Evolutionary conservation across 2,797 vertebrate species (phyloP).

Genomic region (Mormyrus hasselquistii): DNA sequence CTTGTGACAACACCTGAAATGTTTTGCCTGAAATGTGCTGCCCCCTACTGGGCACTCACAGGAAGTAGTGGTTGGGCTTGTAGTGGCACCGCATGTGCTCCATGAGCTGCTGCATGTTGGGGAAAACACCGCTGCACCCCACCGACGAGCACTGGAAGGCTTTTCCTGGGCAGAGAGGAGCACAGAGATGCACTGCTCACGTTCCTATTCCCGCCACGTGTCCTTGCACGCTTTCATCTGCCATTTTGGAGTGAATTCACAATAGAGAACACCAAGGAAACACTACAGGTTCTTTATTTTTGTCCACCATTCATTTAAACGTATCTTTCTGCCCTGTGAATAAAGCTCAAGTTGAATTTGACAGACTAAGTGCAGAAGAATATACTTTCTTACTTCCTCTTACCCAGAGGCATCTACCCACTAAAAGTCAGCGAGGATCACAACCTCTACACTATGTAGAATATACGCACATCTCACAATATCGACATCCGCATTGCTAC

Average conservation of each 20-base stretch:
- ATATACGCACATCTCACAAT: neutral
- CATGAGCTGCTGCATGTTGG: slow-evolving; percentile 89
- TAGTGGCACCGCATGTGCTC: slow-evolving; percentile 83
- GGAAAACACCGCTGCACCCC: slow-evolving; percentile 72
- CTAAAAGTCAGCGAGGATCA: neutral
- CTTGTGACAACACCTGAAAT: neutral
- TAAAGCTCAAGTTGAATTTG: neutral
- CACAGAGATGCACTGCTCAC: neutral
- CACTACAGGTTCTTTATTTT: neutral
- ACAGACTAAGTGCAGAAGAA: neutral
- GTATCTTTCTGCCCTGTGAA: neutral
- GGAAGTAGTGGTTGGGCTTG: slow-evolving; percentile 89
- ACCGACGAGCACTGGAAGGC: slow-evolving; percentile 69
- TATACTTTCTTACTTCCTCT: neutral
- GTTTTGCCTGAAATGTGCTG: neutral
- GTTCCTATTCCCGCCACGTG: neutral
- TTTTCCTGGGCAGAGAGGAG: slow-evolving; percentile 64
- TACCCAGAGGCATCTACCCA: neutral
- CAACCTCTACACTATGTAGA: neutral
- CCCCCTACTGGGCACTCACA: slow-evolving; percentile 62
- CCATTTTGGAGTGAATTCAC: neutral
- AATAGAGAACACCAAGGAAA: neutral
- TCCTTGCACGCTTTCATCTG: neutral
- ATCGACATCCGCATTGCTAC: neutral
- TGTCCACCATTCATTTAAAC: neutral